Conservation (phyloP, 1,140 invertebrate species). For the Prorops nasuta region DNA sequence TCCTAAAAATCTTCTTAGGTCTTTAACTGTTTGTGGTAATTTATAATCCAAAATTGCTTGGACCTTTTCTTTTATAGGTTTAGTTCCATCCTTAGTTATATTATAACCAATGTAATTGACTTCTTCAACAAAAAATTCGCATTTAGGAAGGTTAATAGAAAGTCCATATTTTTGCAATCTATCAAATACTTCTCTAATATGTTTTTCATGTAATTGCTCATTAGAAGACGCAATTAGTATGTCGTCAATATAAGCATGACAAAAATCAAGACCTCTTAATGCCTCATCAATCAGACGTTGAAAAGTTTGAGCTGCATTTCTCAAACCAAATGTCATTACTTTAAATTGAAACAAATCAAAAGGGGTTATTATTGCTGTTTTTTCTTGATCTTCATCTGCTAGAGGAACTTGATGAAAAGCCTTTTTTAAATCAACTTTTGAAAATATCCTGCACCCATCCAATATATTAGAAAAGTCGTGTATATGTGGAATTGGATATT, state of each 20-base stretch:
- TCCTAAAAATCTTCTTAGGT: constrained; percentile 12
- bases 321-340: not conserved
- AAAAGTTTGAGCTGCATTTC: too few relatives aligned
- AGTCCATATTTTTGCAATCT: not conserved
- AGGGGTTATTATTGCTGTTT: too few relatives aligned
- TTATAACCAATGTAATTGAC: not conserved
- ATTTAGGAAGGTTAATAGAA: not conserved
- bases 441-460: constrained; percentile 38
- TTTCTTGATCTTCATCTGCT: not conserved
- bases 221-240: too few relatives aligned
- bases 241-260: too few relatives aligned
- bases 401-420: constrained; percentile 28
- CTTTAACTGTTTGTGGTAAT: not conserved
- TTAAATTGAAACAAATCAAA: not conserved
- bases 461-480: constrained; percentile 36
- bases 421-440: constrained; percentile 50
- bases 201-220: too few relatives aligned
- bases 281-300: not conserved
- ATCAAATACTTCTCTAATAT: too few relatives aligned
- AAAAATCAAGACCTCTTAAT: too few relatives aligned
- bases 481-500: constrained; percentile 35
- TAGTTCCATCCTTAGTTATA: not conserved
- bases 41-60: not conserved
- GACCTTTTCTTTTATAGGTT: not conserved
- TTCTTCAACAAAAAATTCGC: not conserved